Percentiles rank a stretch among this genome's conserved stretches.
These are phyloP conservation scores for Podargus strigoides DNA, from an alignment of 2,797 vertebrate species.

Conservation along the genomic window DNA sequence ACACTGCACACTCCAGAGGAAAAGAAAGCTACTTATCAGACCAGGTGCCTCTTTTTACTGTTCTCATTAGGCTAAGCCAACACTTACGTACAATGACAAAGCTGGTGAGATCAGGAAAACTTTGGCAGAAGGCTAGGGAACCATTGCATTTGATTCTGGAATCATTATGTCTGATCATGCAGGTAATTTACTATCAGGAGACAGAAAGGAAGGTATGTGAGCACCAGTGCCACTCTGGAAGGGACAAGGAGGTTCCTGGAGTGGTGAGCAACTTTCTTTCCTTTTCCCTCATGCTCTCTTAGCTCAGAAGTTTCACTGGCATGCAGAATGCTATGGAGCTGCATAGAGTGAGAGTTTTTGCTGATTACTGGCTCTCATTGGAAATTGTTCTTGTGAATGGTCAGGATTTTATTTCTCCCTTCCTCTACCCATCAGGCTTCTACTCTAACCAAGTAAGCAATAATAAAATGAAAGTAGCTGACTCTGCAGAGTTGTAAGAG, in stretches of 20 bases:
- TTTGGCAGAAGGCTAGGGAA: background rate
- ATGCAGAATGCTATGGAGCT: constrained; percentile 62
- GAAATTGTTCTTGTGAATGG: background rate
- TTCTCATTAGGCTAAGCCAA: background rate
- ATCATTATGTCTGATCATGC: background rate
- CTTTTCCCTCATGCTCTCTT: constrained; percentile 39
- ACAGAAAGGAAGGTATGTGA: background rate
- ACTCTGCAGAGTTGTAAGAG: background rate
- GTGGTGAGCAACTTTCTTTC: constrained; percentile 65
- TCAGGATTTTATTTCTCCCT: background rate
- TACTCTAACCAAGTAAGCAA: background rate
- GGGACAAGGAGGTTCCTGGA: constrained; percentile 53
- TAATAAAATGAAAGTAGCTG: background rate
- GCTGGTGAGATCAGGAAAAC: background rate
- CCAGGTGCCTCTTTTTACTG: constrained; percentile 41
- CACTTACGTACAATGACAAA: background rate
- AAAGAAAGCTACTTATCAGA: constrained; percentile 64
- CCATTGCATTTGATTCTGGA: background rate
- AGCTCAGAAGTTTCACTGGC: constrained; percentile 48
- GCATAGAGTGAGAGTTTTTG: background rate
- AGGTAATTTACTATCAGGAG: background rate
- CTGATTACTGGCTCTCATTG: background rate
- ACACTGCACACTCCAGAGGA: background rate
- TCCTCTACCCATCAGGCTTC: background rate
- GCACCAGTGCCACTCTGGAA: background rate